Evolutionary conservation across 2,113 vertebrate genomes (phyloP).

Genomic region (Pandion haliaetus): DNA sequence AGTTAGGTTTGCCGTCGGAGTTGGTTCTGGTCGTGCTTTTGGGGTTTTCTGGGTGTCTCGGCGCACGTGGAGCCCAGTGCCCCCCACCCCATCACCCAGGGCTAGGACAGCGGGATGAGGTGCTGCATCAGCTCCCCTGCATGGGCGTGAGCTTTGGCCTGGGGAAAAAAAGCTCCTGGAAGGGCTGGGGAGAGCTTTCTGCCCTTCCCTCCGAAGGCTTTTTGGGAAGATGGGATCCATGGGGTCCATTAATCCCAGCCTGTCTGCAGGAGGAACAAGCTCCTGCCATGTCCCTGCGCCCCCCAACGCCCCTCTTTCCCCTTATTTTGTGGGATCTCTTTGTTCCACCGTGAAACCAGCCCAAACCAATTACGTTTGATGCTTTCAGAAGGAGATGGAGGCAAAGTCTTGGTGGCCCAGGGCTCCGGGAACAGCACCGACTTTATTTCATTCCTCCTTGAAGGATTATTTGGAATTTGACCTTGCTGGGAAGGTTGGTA

Average conservation of each 20-base stretch:
- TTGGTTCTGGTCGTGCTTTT: too few species aligned
- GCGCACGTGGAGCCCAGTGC: rapidly evolving
- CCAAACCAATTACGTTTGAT: rapidly evolving
- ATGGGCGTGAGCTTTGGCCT: rapidly evolving
- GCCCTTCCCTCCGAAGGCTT: not conserved
- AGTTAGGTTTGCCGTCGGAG: rapidly evolving
- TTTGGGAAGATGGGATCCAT: not conserved
- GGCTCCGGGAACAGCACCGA: rapidly evolving
- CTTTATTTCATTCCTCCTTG: not conserved
- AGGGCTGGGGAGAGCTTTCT: not conserved
- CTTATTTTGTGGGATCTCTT: rapidly evolving
- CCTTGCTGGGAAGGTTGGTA: not conserved
- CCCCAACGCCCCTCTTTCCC: rapidly evolving
- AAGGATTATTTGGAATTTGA: not conserved
- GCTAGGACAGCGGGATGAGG: not conserved
- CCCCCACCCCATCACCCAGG: not conserved
- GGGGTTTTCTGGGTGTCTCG: not conserved
- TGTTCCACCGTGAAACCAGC: rapidly evolving
- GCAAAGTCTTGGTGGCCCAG: not conserved
- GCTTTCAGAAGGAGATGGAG: not conserved
- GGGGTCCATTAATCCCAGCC: too few species aligned
- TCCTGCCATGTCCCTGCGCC: rapidly evolving
- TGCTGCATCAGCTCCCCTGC: too few species aligned
- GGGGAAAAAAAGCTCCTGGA: too few species aligned
- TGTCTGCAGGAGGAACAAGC: rapidly evolving